Percentiles rank a stretch among this genome's conserved stretches.
Evolutionary conservation across 1,140 invertebrate genomes (phyloP).

Genomic region (Platyura marginata): DNA sequence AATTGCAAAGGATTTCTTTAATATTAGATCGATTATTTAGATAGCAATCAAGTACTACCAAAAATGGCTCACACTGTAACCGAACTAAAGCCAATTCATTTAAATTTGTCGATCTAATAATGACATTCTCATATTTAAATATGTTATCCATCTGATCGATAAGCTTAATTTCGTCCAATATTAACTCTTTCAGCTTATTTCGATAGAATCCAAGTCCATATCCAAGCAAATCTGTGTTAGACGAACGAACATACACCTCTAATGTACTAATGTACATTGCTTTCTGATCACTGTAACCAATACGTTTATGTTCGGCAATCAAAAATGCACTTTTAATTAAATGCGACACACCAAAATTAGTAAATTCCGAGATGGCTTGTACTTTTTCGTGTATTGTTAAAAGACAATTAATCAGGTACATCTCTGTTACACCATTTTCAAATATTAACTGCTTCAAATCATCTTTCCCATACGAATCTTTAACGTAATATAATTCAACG

Average conservation of each 20-base stretch:
- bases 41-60: not conserved
- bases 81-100: slow-evolving; percentile 13
- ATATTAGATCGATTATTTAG: too few relatives aligned
- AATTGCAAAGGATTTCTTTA: too few relatives aligned
- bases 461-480: slow-evolving; percentile 20
- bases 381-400: slow-evolving; percentile 30
- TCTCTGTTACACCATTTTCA: slow-evolving; percentile 27
- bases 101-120: slow-evolving; percentile 13
- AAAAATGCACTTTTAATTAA: slow-evolving; percentile 18
- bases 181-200: slow-evolving; percentile 14
- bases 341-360: slow-evolving; percentile 18
- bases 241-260: slow-evolving; percentile 22
- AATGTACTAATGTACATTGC: slow-evolving; percentile 20
- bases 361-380: slow-evolving; percentile 19
- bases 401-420: slow-evolving; percentile 25
- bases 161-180: slow-evolving; percentile 7
- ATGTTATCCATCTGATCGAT: not conserved
- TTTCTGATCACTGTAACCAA: slow-evolving; percentile 14
- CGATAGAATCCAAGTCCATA: slow-evolving; percentile 19
- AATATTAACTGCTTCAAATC: slow-evolving; percentile 37
- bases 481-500: slow-evolving; percentile 69
- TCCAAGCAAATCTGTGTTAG: slow-evolving; percentile 18
- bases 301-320: slow-evolving; percentile 13
- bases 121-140: slow-evolving; percentile 6
- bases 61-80: slow-evolving; percentile 12